Evolutionary conservation across 2,888 invertebrate genomes (phyloP).

Genomic region (Rhaphigaster nebulosa): DNA sequence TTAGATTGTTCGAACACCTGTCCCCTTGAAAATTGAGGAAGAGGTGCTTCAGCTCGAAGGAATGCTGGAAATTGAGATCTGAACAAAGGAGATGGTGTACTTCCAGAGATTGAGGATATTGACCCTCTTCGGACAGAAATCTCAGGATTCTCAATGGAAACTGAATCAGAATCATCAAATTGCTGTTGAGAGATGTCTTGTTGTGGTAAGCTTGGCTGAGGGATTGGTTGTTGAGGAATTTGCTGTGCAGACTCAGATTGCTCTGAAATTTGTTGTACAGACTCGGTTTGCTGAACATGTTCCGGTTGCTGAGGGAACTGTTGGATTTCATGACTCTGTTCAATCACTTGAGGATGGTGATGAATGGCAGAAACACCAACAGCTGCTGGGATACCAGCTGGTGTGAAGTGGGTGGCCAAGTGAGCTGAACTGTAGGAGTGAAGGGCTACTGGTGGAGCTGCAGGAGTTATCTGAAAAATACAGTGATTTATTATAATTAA

Average conservation of each 20-base stretch:
- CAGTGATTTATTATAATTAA: neutral
- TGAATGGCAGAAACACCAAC: slow-evolving; percentile 5
- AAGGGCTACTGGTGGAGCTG: slow-evolving; percentile 65
- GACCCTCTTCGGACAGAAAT: slow-evolving; percentile 60
- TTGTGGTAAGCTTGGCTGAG: slow-evolving; percentile 58
- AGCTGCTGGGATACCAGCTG: neutral
- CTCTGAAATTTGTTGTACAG: slow-evolving; percentile 58
- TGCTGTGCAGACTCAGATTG: slow-evolving; percentile 60
- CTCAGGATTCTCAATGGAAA: slow-evolving; percentile 65
- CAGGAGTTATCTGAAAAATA: slow-evolving; percentile 58
- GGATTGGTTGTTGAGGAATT: slow-evolving; percentile 54
- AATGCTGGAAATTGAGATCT: slow-evolving; percentile 45
- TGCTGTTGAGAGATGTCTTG: slow-evolving; percentile 61
- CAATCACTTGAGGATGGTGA: neutral
- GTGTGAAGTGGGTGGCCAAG: slow-evolving; percentile 58
- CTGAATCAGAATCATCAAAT: slow-evolving; percentile 65
- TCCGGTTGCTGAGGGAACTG: slow-evolving; percentile 54
- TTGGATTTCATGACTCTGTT: slow-evolving; percentile 36
- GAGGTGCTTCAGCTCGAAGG: slow-evolving; percentile 33
- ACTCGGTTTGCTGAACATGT: slow-evolving; percentile 63
- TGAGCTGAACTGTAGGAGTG: slow-evolving; percentile 65
- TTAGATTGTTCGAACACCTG: neutral
- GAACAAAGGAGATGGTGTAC: slow-evolving; percentile 51
- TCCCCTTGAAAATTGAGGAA: neutral
- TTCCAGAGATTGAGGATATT: slow-evolving; percentile 59